Conservation (phyloP, 2,888 invertebrate species). For the Drosophila testacea region DNA sequence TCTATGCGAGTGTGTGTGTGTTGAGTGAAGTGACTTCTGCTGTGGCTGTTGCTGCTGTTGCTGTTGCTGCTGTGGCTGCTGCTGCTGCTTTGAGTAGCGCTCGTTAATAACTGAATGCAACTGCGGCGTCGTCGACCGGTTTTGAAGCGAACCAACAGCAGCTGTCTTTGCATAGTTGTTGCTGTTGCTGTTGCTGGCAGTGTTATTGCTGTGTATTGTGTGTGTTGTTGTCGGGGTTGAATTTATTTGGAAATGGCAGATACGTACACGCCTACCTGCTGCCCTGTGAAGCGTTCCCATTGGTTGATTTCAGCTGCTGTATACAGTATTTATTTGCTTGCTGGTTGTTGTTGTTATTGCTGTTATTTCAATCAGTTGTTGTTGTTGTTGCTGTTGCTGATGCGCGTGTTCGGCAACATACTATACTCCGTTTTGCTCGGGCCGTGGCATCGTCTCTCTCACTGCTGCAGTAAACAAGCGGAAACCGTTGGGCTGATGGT, state of each 20-base stretch:
- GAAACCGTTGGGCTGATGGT: conserved; percentile 84
- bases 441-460: conserved; percentile 37
- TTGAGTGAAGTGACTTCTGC: conserved; percentile 80
- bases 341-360: conserved; percentile 26
- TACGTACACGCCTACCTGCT: conserved; percentile 81
- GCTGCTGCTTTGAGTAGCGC: conserved; percentile 79
- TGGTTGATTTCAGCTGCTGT: conserved; percentile 67
- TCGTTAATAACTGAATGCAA: conserved; percentile 84
- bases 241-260: conserved; percentile 82
- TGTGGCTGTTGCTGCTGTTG: conserved; percentile 59
- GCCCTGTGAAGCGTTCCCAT: conserved; percentile 63
- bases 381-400: conserved; percentile 16
- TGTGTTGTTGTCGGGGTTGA: conserved; percentile 65
- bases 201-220: conserved; percentile 27
- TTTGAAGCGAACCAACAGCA: conserved; percentile 76
- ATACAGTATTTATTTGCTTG: conserved; percentile 37
- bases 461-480: conserved; percentile 77
- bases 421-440: conserved; percentile 33
- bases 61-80: conserved; percentile 47
- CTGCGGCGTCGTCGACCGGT: conserved; percentile 82
- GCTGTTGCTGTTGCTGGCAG: conserved; percentile 29
- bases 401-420: conserved; percentile 49
- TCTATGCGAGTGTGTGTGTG: conserved; percentile 39
- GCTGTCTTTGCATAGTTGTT: conserved; percentile 35
- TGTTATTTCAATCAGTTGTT: conserved; percentile 14